Conservation (phyloP, 2,797 vertebrate species). For the Trichosurus vulpecula region DNA sequence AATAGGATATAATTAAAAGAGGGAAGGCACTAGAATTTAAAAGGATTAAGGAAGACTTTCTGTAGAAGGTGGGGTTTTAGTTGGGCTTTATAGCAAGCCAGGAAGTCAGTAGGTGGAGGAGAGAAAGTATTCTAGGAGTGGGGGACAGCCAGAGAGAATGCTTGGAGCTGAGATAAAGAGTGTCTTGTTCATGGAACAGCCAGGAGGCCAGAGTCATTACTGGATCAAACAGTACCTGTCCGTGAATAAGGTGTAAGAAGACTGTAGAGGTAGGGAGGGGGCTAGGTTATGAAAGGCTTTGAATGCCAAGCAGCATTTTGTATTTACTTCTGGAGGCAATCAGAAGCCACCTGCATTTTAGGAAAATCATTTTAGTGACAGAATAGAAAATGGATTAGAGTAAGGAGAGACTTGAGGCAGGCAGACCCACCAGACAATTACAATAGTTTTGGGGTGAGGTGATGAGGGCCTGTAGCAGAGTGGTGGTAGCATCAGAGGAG, state of each 20-base stretch:
- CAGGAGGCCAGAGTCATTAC: not conserved
- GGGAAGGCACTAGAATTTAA: not conserved
- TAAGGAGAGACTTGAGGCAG: not conserved
- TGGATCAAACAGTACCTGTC: not conserved
- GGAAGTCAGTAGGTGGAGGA: not conserved
- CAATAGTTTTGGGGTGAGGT: not conserved
- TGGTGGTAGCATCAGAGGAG: not conserved
- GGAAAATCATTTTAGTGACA: not conserved
- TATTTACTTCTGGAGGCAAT: not conserved
- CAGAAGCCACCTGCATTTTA: not conserved
- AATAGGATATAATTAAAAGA: not conserved
- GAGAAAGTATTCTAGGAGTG: not conserved
- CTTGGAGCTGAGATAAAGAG: not conserved
- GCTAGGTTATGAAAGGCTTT: not conserved
- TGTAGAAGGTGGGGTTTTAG: not conserved
- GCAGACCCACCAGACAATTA: not conserved
- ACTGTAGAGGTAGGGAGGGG: not conserved
- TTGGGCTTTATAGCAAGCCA: not conserved
- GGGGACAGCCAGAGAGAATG: not conserved
- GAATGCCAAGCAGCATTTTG: not conserved
- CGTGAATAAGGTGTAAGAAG: not conserved
- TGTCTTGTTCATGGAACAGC: not conserved
- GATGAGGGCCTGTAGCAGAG: not conserved
- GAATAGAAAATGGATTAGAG: not conserved
- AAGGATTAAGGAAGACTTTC: not conserved